Evolutionary conservation across 2,113 vertebrate genomes (phyloP), one percentile per base, ranked within the genome.

Genomic region (Cinclus cinclus): DNA sequence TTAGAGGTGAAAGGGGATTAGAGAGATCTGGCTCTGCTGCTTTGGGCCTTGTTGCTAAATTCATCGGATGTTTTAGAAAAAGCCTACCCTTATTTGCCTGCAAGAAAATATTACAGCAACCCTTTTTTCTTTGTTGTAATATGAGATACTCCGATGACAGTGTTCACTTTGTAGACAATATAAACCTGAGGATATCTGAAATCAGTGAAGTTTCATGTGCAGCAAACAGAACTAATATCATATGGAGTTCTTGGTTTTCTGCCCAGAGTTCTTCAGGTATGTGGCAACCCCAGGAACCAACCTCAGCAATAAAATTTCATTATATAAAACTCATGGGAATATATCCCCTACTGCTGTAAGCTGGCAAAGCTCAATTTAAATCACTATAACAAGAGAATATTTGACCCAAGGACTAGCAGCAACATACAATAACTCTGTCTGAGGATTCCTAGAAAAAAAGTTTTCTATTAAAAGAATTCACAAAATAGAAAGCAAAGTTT

Each of bases 291-390:
- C 75, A 83, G 76, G 76, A 96, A 90, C 46, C 73, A 94, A 83
- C 76, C 93, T 81, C 83, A 94, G 92, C 94, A 93, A 93, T 78
- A 95, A 92, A 96, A 89, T 53, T 70, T 86, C 52, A 64, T 78
- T 85, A 85, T 83, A 56, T 91, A 93, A 95, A 94, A 59, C 82
- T 74, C 89, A 60, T 19, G 53, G 88, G 88, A 91, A 71, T 91
- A 86, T 77, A 84, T 49, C 46, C 37, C 87, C 79, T 94, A 22
- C 49, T 81, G 75, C 59, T 93, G 39, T 83, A 93, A 81, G 12
- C 47, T 90, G 83, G 76, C 75, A 95, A 74, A 90, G 53, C 15
- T 92, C 73, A 80, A 71, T 85, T 95, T 90, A 94, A 93, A 92
- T 82, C 10, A 11, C 67, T 80, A 42, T 47, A 81, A 62, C 46